Base-by-base conservation (phyloP, 2,113 vertebrate species). In the Pan paniscus region DNA sequence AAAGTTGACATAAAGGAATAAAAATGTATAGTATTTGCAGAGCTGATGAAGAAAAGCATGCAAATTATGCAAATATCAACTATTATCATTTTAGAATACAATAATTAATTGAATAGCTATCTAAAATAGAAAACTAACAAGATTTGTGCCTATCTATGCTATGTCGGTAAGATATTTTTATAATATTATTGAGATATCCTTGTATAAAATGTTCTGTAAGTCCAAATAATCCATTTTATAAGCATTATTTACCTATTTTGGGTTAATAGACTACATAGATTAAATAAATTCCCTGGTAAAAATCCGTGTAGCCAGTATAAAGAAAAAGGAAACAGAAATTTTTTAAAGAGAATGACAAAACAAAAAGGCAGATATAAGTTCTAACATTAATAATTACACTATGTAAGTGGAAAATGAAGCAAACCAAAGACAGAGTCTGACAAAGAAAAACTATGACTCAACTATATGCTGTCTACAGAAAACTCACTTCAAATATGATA, bases 251-350 rank as follows among this genome's bases (percentile, higher is more conserved):
- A 30, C 50, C 14, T 64, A 76, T 25, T 87, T 86, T 32, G 8
- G 1, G 0, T 1, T 27, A 61, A 48, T 4, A 70, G 22, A 17
- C 1, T 0, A 20, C 10, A 35, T 12, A 61, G 4, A 68, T 43
- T 83, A 87, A 88, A 68, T 46, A 82, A 1, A 81, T 64, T 85
- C 72, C 3, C 25, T 89, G 14, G 5, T 68, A 17, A 35, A 35
- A 35, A 68, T 68, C 14, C 30, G 17, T 32, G 32, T 38, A 72
- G 30, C 12, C 61, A 32, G 27, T 64, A 18, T 68, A 68, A 68
- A n/a, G 30, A n/a, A 68, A 68, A 68, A 1, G 16, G 32, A 68
- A n/a, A n/a, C 16, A n/a, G 68, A 70, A 38, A n/a, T 70, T 68
- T 35, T 68, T 35, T 8, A 70, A 70, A 70, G 35, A 70, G 17